A percentile compares a stretch with the other conserved stretches of the same genome.
These are phyloP conservation scores for Coenonympha arcania DNA, from an alignment of 2,888 invertebrate species.

Conservation along the genomic window DNA sequence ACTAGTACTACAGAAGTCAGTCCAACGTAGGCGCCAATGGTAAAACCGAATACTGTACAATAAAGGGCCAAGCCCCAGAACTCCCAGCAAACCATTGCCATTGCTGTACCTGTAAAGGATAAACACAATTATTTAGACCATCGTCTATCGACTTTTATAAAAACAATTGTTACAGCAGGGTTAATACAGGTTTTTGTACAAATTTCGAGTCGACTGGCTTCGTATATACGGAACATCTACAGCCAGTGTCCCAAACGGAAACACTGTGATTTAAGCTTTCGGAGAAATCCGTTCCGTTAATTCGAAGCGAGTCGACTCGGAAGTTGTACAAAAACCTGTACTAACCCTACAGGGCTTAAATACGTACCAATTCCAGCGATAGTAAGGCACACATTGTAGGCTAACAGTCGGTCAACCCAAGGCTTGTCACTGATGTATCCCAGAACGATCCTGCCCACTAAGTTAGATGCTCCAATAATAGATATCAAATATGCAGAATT, in stretches of 20 bases:
- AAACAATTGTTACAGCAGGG: no score
- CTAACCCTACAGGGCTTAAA: no score
- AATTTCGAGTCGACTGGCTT: no score
- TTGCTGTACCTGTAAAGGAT: slow-evolving; percentile 79
- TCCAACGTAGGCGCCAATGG: slow-evolving; percentile 97
- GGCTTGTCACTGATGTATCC: slow-evolving; percentile 91
- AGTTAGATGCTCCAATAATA: slow-evolving; percentile 89
- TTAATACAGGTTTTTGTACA: no score
- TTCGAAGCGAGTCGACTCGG: no score
- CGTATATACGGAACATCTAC: no score
- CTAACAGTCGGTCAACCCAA: slow-evolving; percentile 90
- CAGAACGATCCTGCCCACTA: slow-evolving; percentile 89
- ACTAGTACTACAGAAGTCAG: slow-evolving; percentile 96
- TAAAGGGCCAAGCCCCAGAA: slow-evolving; percentile 84
- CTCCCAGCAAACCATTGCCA: slow-evolving; percentile 83
- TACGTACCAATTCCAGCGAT: slow-evolving; percentile 89
- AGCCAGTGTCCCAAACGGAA: no score
- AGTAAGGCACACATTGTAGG: slow-evolving; percentile 92
- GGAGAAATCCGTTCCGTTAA: no score
- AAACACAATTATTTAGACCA: background rate
- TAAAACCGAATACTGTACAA: slow-evolving; percentile 87
- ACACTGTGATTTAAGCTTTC: no score
- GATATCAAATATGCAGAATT: slow-evolving; percentile 82
- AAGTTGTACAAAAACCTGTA: no score
- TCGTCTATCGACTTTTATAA: background rate